Conservation (phyloP, 2,113 vertebrate species). For the Leucosticte australis region DNA sequence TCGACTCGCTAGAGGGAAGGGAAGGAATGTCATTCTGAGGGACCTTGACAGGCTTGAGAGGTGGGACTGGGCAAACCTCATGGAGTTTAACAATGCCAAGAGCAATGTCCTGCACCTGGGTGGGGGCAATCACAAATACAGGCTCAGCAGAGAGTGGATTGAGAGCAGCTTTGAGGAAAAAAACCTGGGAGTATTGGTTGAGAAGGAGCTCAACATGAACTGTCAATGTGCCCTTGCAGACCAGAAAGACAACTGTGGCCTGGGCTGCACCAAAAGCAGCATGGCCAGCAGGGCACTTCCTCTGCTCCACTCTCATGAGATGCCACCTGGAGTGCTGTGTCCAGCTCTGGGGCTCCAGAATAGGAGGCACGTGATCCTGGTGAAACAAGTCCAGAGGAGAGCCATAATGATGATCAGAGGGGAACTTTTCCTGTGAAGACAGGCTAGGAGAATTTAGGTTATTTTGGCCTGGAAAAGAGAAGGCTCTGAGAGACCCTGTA, state of each 20-base stretch:
- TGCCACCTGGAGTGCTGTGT: background rate
- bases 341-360: accelerated
- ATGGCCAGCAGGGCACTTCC: no score
- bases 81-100: background rate
- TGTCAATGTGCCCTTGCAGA: background rate
- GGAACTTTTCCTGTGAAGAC: background rate
- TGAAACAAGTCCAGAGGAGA: background rate
- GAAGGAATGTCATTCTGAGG: background rate
- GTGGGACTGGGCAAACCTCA: background rate
- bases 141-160: background rate
- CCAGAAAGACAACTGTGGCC: background rate
- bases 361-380: accelerated
- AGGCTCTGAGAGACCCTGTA: background rate
- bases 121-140: background rate
- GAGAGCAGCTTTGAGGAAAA: background rate
- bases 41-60: background rate
- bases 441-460: background rate
- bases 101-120: background rate
- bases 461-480: background rate
- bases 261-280: background rate
- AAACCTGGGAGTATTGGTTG: no score
- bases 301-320: background rate
- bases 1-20: accelerated
- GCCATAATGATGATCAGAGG: background rate
- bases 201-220: background rate